Base-by-base conservation (phyloP, 1,140 invertebrate species). In the Phocides pigmalion region DNA sequence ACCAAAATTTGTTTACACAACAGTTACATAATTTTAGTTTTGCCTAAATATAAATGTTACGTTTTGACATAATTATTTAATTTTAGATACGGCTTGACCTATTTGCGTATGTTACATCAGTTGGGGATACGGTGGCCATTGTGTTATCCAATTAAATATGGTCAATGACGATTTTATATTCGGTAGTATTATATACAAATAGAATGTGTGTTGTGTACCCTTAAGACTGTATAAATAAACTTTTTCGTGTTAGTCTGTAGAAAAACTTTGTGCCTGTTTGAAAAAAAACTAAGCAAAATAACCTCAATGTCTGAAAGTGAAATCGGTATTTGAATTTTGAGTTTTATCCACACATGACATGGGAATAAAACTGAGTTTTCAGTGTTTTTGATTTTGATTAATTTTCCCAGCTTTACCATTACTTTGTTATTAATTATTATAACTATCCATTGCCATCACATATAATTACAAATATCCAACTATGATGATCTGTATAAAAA, bases 1-100 rank as follows among this genome's bases (percentile, higher is more conserved):
- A 46, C 42, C 49, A 66, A 37, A 64, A 67, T 50, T 58, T 35
- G 49, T 63, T 65, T 69, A 74, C 20, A 53, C 32, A 46, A 35
- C 44, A 65, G 74, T 88, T 90, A 90, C 76, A 87, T 88, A 88
- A 88, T 87, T 84, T 64, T 70, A 72, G 73, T 80, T 79, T 81
- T 79, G 74, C 59, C 70, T 72, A 80, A 72, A 82, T 77, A 74
- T 74, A 71, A 72, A 76, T 25, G 53, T 74, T 66, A 65, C 72
- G 59, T 76, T 66, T 81, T 74, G 82, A 83, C 79, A 80, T 58
- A 70, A 80, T 81, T 76, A 70, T 82, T 83, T 85, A 89, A 84
- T 90, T 90, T 82, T 89, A 90, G 87, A 77, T 72, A 62, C 73
- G 49, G 67, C 62, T 63, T 76, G 80, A 70, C 70, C 71, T 78